Evolutionary conservation across 2,797 vertebrate genomes (phyloP).

Genomic region (Acipenser ruthenus): DNA sequence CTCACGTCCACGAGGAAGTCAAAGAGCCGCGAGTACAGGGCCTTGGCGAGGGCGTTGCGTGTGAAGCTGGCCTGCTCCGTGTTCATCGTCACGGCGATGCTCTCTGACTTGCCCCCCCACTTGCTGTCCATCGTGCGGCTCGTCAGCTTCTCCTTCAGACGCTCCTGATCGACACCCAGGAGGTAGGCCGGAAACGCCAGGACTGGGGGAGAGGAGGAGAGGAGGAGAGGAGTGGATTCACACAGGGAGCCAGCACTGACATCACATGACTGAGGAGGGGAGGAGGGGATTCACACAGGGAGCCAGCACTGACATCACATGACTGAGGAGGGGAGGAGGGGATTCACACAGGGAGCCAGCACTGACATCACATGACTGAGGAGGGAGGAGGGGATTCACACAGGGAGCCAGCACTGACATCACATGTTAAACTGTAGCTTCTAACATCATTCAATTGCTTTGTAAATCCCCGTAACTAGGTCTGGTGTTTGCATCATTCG

Average conservation of each 20-base stretch:
- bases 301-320: background rate
- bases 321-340: too few species aligned
- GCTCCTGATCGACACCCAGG: conserved; percentile 61
- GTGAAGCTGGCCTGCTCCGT: conserved; percentile 67
- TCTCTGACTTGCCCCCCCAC: conserved; percentile 68
- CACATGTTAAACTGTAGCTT: background rate
- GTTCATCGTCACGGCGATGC: conserved; percentile 67
- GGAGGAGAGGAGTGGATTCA: background rate
- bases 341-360: too few species aligned
- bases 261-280: background rate
- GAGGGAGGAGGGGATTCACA: too few species aligned
- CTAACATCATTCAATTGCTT: background rate
- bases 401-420: too few species aligned
- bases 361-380: background rate
- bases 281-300: background rate
- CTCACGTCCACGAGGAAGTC: conserved; percentile 70
- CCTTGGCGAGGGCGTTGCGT: conserved; percentile 68
- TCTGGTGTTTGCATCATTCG: background rate
- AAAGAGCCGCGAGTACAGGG: conserved; percentile 65
- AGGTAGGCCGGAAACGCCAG: conserved; percentile 68
- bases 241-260: too few species aligned
- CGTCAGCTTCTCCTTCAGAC: conserved; percentile 64
- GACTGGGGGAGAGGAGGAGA: conserved; percentile 39
- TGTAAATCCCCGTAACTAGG: background rate
- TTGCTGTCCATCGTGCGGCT: conserved; percentile 72